Percentiles rank a stretch among this genome's conserved stretches.
Evolutionary conservation across 2,797 vertebrate species (phyloP).

Genomic region (Sciurus carolinensis): DNA sequence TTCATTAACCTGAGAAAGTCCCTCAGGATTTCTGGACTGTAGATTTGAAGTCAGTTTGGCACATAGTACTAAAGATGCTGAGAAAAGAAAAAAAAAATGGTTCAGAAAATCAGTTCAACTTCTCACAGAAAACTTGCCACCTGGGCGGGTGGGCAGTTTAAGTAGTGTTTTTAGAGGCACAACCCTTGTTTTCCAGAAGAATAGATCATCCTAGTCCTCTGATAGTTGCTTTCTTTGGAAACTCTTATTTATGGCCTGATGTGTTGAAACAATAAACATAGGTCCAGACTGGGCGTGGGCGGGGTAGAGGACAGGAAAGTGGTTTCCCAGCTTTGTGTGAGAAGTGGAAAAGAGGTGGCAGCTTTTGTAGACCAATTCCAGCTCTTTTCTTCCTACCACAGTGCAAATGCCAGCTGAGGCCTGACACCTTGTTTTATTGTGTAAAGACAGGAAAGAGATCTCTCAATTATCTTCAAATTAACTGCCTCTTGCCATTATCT

Average conservation of each 20-base stretch:
- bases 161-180: conserved; percentile 12
- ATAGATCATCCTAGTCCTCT: neutral
- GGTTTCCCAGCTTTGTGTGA: conserved; percentile 70
- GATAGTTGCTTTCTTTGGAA: neutral
- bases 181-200: neutral
- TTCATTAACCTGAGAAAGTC: neutral
- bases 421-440: conserved; percentile 88
- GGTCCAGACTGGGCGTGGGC: neutral
- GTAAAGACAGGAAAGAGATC: conserved; percentile 87
- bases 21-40: neutral
- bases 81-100: neutral
- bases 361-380: conserved; percentile 80
- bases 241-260: conserved; percentile 77
- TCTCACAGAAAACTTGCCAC: conserved; percentile 36
- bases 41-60: neutral
- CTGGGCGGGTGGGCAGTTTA: neutral
- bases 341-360: conserved; percentile 82
- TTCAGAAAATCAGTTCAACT: neutral
- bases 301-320: fast-evolving
- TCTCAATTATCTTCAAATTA: conserved; percentile 91
- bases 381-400: conserved; percentile 82
- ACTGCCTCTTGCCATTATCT: conserved; percentile 88
- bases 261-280: conserved; percentile 72
- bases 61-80: neutral
- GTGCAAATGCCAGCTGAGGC: conserved; percentile 88